A percentile compares a stretch with the other conserved stretches of the same genome.
Conservation (phyloP, 2,888 invertebrate genomes). For the Priocnemis perturbator region DNA sequence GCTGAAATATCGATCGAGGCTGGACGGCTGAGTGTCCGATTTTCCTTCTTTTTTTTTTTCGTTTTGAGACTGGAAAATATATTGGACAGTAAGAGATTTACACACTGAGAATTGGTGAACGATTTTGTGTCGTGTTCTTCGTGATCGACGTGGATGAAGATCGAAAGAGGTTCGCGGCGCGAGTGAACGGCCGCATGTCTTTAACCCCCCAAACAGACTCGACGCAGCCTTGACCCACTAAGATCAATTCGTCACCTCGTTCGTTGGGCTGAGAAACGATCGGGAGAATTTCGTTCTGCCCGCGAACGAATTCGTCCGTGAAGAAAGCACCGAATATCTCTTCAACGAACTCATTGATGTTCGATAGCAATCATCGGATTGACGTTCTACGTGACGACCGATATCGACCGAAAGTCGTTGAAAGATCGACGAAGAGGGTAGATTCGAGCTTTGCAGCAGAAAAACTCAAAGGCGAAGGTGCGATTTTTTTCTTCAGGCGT, state of each 20-base stretch:
- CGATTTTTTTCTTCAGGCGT: not conserved
- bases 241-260: conserved; percentile 33
- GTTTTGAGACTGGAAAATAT: not conserved
- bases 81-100: not conserved
- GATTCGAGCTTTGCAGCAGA: not conserved
- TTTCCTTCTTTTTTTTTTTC: too few species aligned
- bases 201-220: conserved; percentile 6
- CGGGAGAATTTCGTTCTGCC: conserved; percentile 2
- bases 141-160: conserved; percentile 10
- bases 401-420: not conserved
- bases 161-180: conserved; percentile 9
- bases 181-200: conserved; percentile 3
- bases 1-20: too few species aligned
- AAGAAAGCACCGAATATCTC: not conserved
- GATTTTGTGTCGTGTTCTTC: not conserved
- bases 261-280: not conserved
- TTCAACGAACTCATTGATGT: conserved; percentile 15
- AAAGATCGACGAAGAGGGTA: not conserved
- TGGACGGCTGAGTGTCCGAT: too few species aligned
- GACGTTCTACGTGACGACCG: not conserved
- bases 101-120: too few species aligned
- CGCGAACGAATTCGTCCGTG: not conserved
- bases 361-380: not conserved
- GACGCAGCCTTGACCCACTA: conserved; percentile 45
- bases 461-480: not conserved